Evolutionary conservation across 2,888 invertebrate species (phyloP).

Genomic region (Epistrophe eligans): DNA sequence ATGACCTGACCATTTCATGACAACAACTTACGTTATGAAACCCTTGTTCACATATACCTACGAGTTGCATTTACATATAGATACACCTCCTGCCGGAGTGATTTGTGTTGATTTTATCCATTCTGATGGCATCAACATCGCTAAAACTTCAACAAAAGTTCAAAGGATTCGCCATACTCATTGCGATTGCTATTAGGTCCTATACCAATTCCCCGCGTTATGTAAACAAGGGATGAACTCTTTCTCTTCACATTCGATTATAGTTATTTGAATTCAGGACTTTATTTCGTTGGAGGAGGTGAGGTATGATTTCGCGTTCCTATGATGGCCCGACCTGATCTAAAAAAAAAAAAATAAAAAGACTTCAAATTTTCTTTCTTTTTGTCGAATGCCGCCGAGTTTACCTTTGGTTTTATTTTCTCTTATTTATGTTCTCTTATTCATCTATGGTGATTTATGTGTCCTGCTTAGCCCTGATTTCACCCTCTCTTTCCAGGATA

Average conservation of each 20-base stretch:
- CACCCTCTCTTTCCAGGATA: slow-evolving; percentile 10
- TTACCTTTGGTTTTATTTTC: slow-evolving; percentile 46
- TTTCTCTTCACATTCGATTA: slow-evolving; percentile 53
- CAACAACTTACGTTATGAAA: slow-evolving; percentile 11
- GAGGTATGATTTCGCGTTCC: slow-evolving; percentile 29
- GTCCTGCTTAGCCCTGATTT: neutral
- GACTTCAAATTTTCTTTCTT: slow-evolving; percentile 25
- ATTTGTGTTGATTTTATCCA: slow-evolving; percentile 73
- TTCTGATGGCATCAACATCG: slow-evolving; percentile 51
- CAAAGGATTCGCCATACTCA: slow-evolving; percentile 64
- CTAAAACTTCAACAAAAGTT: slow-evolving; percentile 58
- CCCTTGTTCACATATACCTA: neutral
- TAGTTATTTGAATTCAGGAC: slow-evolving; percentile 67
- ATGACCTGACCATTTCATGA: slow-evolving; percentile 58
- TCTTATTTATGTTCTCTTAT: slow-evolving; percentile 26
- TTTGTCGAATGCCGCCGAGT: slow-evolving; percentile 42
- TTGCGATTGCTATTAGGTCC: neutral
- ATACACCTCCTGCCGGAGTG: slow-evolving; percentile 35
- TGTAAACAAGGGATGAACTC: slow-evolving; percentile 66
- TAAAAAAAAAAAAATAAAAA: slow-evolving; percentile 29
- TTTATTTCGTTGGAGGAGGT: neutral
- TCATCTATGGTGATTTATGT: slow-evolving; percentile 1
- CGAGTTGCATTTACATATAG: neutral
- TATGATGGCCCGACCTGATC: neutral
- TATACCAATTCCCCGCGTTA: neutral